Base-by-base conservation (phyloP, 92 coral and sea anemone species). In the Zoanthus solanderi region DNA sequence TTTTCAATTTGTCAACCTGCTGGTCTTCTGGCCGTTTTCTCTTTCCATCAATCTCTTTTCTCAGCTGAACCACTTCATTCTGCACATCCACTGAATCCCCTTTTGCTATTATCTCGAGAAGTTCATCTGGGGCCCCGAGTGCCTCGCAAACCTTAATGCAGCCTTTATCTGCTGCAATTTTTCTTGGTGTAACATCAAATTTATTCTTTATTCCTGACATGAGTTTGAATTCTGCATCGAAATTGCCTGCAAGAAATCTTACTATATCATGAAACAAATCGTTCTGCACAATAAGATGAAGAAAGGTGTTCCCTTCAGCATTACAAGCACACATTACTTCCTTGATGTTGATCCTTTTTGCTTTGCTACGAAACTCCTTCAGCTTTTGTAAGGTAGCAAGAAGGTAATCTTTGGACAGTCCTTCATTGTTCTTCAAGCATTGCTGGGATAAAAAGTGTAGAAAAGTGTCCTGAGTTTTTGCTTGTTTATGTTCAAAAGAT, bases 61-160 rank as follows among this genome's bases (percentile, higher is more conserved):
- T 69, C n/a, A 57, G 85, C 7, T 44, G 29, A 11, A 42, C 2
- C 37, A 23, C 34, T 28, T 67, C 47, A 16, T 47, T 57, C 13
- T 66, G 45, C 57, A 10, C 11, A 18, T 16, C 58, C n/a, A 57
- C 15, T 6, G 85, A 6, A 47, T 66, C 45, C 15, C 28, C 74
- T 32, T 81, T 58, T 42, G 85, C 75, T 37, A 81, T 81, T 7
- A 81, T 81, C 45, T 65, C 15, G 28, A 81, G 53, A 34, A 81
- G 85, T 23, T 66, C 85, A 1, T 46, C 63, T 7, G 85, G 85
- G 31, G 85, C 85, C 15, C 85, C 85, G 2, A 81, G 85, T 10
- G 85, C 85, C 46, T 81, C 75, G 28, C 85, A 81, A 66, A 81
- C 50, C 67, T 81, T 81, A 45, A 81, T 13, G 29, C 85, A 81